Evolutionary conservation across 2,888 invertebrate species (phyloP).

Genomic region (Xylophagus ater): DNA sequence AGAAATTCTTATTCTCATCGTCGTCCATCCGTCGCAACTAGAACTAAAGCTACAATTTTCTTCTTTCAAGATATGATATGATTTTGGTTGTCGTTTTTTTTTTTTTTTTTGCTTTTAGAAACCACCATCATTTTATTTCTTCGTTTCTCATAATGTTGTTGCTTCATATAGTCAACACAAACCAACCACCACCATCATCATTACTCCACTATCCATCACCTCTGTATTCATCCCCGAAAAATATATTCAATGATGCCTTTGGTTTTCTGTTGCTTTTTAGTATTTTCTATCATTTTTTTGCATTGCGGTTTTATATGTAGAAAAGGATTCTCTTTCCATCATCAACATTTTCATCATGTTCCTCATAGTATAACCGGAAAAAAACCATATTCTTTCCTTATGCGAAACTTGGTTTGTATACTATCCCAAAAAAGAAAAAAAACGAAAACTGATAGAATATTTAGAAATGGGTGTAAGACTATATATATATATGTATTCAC

Average conservation of each 20-base stretch:
- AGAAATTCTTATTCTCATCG: conserved; percentile 14
- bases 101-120: no score
- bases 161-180: conserved; percentile 16
- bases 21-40: conserved; percentile 16
- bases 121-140: neutral
- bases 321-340: no score
- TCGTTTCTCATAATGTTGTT: conserved; percentile 2
- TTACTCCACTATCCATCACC: conserved; percentile 4
- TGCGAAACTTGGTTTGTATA: conserved; percentile 6
- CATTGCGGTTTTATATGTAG: no score
- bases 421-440: no score
- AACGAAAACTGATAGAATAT: no score
- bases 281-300: no score
- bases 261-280: conserved; percentile 15
- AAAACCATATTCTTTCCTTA: conserved; percentile 13
- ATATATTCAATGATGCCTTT: no score
- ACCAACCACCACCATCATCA: no score
- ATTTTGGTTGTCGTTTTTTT: conserved; percentile 4
- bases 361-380: conserved; percentile 9
- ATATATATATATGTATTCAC: no score
- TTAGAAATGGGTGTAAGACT: no score
- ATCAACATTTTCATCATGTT: no score
- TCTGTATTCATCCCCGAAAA: conserved; percentile 8
- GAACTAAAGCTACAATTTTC: no score
- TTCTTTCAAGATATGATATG: conserved; percentile 4